Evolutionary conservation across 2,888 invertebrate genomes (phyloP), one percentile per base, ranked within the genome.

Genomic region (Callyntrura guangdongensis): DNA sequence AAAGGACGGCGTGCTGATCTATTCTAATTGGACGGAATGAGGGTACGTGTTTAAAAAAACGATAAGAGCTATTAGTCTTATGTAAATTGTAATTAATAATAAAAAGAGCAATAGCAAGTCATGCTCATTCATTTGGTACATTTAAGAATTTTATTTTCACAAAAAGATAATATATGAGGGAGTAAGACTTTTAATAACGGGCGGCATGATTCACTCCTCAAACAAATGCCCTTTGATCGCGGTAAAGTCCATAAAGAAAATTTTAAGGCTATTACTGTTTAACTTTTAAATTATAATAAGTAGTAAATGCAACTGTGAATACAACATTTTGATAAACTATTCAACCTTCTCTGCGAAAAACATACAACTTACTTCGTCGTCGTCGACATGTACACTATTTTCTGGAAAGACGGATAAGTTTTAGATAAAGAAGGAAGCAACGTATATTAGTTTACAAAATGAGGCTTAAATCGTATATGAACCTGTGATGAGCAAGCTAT

Each of bases 221-320:
- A 69, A 74, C 81, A 72, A 56, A 36, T 84, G 85, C 85, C 90
- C 90, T 85, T 90, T 90, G 90, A 90, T 85, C 90, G 84, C 90
- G 90, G 90, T 45, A 67, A 20, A 36, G 45, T 47, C 47, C 25
- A 64, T 17, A 90, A 69, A 85, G 77, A 84, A 72, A 47, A 47
- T 74, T 56, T 86, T 61, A 79, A 77, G 45, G 47, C 47, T 14
- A 45, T 59, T 61, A 61, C 36, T 67, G 49, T 25, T 67, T 47
- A 25, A 49, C 67, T 53, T 27, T 81, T 22, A 36, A 81, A 59
- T 81, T 81, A 61, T 5, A 36, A 61, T 61, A 79, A 25, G 53
- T 72, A 82, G 67, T 82, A 69, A 82, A 72, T 87, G 87, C 87
- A 79, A 47, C 67, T 67, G 47, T 56, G 27, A 85, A 67, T 53